Evolutionary conservation across 2,797 vertebrate genomes (phyloP).

Genomic region (Myotis vivesi): DNA sequence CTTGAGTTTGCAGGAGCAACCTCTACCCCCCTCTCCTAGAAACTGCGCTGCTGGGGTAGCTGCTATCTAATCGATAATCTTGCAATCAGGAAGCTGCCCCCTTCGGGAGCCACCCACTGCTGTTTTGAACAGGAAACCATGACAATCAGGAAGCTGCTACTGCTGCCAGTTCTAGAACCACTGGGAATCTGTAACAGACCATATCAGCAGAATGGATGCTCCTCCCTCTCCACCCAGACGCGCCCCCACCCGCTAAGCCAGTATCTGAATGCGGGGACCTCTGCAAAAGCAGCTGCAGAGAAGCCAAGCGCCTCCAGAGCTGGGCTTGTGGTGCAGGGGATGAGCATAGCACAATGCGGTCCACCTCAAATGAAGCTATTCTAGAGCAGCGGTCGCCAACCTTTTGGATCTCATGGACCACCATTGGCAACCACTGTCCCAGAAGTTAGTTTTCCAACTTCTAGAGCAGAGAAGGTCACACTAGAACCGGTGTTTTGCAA

Average conservation of each 20-base stretch:
- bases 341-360: neutral
- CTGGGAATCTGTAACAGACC: neutral
- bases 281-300: neutral
- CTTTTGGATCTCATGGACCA: no score
- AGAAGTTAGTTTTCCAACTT: neutral
- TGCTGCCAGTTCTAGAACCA: neutral
- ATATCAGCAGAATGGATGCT: neutral
- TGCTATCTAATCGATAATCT: neutral
- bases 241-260: neutral
- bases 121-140: conserved; percentile 43
- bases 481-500: neutral
- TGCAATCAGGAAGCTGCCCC: neutral
- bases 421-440: no score
- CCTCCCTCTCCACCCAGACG: neutral
- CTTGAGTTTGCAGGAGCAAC: neutral
- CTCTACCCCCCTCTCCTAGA: neutral
- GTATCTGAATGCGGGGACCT: neutral
- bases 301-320: neutral
- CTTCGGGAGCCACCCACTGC: neutral
- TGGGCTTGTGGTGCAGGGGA: neutral
- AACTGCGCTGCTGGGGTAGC: neutral
- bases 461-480: neutral
- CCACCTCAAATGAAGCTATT: neutral
- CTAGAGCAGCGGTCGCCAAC: neutral
- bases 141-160: neutral